Evolutionary conservation across 1,140 invertebrate genomes (phyloP), one percentile per base, ranked within the genome.

Genomic region (Lepidurus arcticus): DNA sequence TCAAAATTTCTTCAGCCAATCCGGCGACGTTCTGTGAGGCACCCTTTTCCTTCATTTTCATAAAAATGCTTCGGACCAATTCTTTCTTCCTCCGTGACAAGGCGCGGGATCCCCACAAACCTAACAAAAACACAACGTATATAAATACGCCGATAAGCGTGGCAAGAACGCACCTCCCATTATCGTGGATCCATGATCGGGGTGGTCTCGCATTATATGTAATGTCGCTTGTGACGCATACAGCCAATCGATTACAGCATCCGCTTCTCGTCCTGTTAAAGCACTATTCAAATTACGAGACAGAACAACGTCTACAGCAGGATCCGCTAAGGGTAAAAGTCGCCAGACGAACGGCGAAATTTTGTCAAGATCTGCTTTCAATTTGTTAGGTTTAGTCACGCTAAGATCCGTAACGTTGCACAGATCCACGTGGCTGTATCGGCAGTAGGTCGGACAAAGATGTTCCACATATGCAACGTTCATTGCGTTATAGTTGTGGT

Each of bases 171-270:
- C 21, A 76, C 78, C 78, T 43, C 21, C 79, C 21, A 80, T 43
- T 6, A 80, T 74, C 9, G 42, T 26, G 9, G 76, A 16, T n/a
- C 24, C 43, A 73, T 80, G 80, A 8, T 10, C 21, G n/a, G 79
- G 79, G 74, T 80, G 73, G 73, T 81, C 78, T 8, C 81, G 24
- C 76, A 81, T 81, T 8, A 81, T 74, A 65, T 81, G 81, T 13
- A 81, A 78, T 24, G 79, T 75, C 45, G 80, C 73, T 7, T 77
- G 73, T 13, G 76, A 77, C 1, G 42, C 47, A 44, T 74, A n/a
- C 13, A 81, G 47, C 81, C 81, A 81, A 44, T 81, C 77, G 8
- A 79, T 42, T 7, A 81, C 81, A 11, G 81, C 81, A 13, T 73
- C 77, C 8, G 76, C 73, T 75, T 81, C 81, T 74, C 81, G 65